Base-by-base conservation (phyloP, 2,888 invertebrate genomes). In the Patella pellucida region DNA sequence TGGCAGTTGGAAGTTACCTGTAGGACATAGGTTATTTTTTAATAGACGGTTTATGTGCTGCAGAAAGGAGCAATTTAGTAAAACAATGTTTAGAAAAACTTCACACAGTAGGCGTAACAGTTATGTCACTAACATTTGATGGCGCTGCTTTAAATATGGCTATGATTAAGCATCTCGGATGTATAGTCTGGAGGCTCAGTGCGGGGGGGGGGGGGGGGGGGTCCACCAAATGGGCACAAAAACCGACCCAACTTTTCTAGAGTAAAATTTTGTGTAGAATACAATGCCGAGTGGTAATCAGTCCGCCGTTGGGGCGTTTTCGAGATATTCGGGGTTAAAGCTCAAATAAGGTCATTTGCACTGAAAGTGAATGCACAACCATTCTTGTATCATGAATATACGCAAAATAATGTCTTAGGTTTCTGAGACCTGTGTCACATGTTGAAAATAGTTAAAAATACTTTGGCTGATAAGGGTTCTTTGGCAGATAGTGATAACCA, bases 11-110 rank as follows among this genome's bases (percentile, higher is more conserved):
- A 69, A 69, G 69, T 23, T 69, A 69, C 69, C 69, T 69, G 69
- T 69, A 19, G n/a, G n/a, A n/a, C n/a, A n/a, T n/a, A n/a, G 69
- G 69, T 19, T 27, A 69, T 69, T 69, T 69, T 69, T 69, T 69
- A 12, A 69, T 69, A 41, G 23, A 69, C 11, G 23, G 69, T 12
- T 19, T 68, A n/a, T 15, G 27, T 27, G 69, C 27, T 27, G 69
- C 19, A 51, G 69, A 41, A 31, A n/a, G 62, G 23, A 69, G 31
- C n/a, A 27, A n/a, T 23, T 41, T 69, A 69, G 51, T n/a, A 12
- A 27, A n/a, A 12, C 19, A n/a, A 27, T 69, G 69, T 69, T 23
- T 69, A n/a, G 69, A 69, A 31, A 69, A 12, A 51, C 41, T 69
- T n/a, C 27, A 69, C 31, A 11, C 19, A 12, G 27, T n/a, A 23